Base-by-base conservation (phyloP, 2,797 vertebrate species). In the Sylvilagus floridanus region DNA sequence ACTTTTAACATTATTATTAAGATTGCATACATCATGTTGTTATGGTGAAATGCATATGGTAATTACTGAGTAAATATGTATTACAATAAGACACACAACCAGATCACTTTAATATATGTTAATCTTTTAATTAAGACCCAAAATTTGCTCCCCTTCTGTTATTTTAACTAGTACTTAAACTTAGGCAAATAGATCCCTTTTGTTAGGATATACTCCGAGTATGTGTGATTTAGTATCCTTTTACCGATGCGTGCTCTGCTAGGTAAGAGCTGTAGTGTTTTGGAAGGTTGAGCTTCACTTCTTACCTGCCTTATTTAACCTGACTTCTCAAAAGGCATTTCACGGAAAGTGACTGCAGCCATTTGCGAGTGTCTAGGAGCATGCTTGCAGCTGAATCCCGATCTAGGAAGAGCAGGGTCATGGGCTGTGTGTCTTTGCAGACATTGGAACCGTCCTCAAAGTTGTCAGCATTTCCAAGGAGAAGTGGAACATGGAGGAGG, bases 391-490 rank as follows among this genome's bases (percentile, higher is more conserved):
- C 0, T 6, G 28, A 4, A 5, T 37, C 54, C 1, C 91, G 47
- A 93, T 77, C n/a, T 2, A 3, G 42, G 78, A 54, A 65, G 3
- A 69, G 35, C 17, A 72, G 6, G 13, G 5, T 97, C 93, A 37
- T 57, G 90, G 21, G 19, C n/a, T 12, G 12, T 82, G 1, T 26
- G 12, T 12, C 97, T 94, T 98, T 98, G 95, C 97, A 99, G 99
- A 99, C 88, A 78, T 98, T 78, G 99, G 99, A 78, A 99, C 99
- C 0, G 96, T 99, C 95, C 98, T 99, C 91, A 99, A 99, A 97
- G 99, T 99, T 94, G 99, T 99, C 93, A 99, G 99, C 96, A 99
- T 99, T 97, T 99, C 99, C 85, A 99, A 99, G 92, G 99, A 99
- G 95, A 99, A 99, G 96, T 99, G 99, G 99, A 98, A 98, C 37